phyloP scores from a whole-genome alignment of 2,113 vertebrate species.

The Budorcas taxicolor region DNA sequence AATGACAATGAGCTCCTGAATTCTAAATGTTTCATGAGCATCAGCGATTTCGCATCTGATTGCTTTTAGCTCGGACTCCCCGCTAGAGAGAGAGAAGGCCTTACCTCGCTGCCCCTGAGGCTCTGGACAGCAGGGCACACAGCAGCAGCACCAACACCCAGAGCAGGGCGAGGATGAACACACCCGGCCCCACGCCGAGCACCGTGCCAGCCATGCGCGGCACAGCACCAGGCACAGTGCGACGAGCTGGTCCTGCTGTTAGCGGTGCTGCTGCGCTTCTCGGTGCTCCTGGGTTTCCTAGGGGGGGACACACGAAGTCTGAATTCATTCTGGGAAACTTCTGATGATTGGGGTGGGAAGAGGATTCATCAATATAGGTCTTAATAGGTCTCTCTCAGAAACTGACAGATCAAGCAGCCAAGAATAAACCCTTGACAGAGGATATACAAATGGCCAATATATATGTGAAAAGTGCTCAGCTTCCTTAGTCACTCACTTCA shows the following conservation, averaged over 20 bases:
- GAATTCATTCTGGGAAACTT: background rate
- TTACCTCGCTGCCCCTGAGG: slow-evolving; percentile 82
- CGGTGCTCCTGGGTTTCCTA: accelerated
- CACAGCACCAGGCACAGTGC: accelerated
- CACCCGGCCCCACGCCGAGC: slow-evolving; percentile 85
- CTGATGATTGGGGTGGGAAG: background rate
- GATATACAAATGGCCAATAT: background rate
- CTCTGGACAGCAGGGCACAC: slow-evolving; percentile 71
- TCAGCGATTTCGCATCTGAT: slow-evolving; percentile 40
- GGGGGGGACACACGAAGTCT: background rate
- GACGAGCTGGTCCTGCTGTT: background rate
- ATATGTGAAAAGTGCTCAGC: background rate
- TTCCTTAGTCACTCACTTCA: background rate
- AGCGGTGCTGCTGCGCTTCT: background rate
- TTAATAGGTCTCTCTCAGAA: background rate
- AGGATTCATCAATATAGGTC: background rate
- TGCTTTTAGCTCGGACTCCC: slow-evolving; percentile 35
- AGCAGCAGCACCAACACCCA: slow-evolving; percentile 85
- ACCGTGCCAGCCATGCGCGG: slow-evolving; percentile 75
- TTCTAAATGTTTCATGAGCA: slow-evolving; percentile 46
- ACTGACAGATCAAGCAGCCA: background rate
- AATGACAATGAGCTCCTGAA: slow-evolving; percentile 48
- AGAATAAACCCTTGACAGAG: background rate
- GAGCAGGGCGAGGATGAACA: slow-evolving; percentile 81
- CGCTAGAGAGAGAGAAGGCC: slow-evolving; percentile 49